Conservation (phyloP, 2,113 vertebrate species). For the Tetrax tetrax region DNA sequence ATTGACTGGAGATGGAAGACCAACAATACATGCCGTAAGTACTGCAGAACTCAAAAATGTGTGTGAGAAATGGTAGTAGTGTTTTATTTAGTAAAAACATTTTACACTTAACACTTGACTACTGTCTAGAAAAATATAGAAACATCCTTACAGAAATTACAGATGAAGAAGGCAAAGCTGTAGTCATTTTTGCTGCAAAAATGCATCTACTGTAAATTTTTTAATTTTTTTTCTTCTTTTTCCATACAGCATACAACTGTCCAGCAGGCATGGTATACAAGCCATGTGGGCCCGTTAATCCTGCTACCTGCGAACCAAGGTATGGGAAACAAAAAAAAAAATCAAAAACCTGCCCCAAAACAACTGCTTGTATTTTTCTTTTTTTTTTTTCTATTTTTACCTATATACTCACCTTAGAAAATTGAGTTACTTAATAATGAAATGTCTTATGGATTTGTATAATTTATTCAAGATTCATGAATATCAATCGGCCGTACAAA, state of each 20-base stretch:
- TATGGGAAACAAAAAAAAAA: conserved; percentile 43
- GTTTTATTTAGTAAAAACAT: not conserved
- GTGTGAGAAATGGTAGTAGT: not conserved
- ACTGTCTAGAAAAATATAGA: not conserved
- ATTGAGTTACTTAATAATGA: not conserved
- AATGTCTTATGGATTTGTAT: not conserved
- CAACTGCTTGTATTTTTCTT: not conserved
- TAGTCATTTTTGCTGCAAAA: not conserved
- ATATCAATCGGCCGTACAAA: not conserved
- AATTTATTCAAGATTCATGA: not conserved
- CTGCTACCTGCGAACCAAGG: conserved; percentile 80
- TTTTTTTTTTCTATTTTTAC: not conserved
- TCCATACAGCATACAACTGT: conserved; percentile 77
- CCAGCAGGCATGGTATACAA: conserved; percentile 75
- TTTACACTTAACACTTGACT: not conserved
- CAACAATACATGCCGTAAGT: conserved; percentile 82
- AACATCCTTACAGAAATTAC: not conserved
- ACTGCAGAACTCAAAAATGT: not conserved
- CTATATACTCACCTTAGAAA: not conserved
- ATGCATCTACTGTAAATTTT: not conserved
- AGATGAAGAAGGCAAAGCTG: not conserved
- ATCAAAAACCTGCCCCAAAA: not conserved
- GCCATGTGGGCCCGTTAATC: conserved; percentile 79
- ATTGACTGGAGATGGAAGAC: conserved; percentile 85
- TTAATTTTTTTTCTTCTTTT: not conserved